Evolutionary conservation across 64 coral and sea anemone species (phyloP), one percentile per base, ranked within the genome.

Genomic region (Orbicella faveolata): DNA sequence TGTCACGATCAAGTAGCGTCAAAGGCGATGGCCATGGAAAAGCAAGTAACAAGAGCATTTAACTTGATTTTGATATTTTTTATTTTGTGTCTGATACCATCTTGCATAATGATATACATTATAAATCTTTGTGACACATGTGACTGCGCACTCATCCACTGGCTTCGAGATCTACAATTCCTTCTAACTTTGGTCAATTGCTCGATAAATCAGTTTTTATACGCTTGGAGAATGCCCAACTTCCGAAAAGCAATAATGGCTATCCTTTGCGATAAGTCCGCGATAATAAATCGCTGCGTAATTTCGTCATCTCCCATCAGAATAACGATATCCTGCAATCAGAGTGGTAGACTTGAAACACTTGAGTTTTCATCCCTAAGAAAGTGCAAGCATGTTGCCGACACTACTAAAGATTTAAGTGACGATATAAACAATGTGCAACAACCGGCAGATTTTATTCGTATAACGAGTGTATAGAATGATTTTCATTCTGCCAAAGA

Each of bases 201-300:
- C 36, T 91, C 92, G 2, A 20, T 93, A 9, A 98, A 98, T n/a
- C 96, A 94, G 87, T 98, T 98, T 35, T 68, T 98, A 21, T 98
- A 98, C 76, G 96, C 96, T 6, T 94, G 81, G 93, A 67, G 96
- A 51, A 91, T 94, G 86, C 92, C 92, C 6, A 80, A 86, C 67
- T 98, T 98, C 74, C 79, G 89, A 76, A 79, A 74, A 87, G 93
- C 93, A 15, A 87, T 94, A 69, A 36, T 25, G 20, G 85, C 65
- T 15, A 52, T 94, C 12, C 41, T 85, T 59, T 54, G 67, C 11
- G n/a, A 9, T 79, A 79, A 55, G 13, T 79, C 77, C 33, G 52
- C 51, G 17, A 14, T 19, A 33, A 21, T 57, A 6, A 14, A 23
- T 79, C 51, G 52, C 9, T 4, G 23, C 57, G 77, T 4, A 54